Evolutionary conservation across 2,113 vertebrate species (phyloP).

Genomic region (Tragelaphus scriptus): DNA sequence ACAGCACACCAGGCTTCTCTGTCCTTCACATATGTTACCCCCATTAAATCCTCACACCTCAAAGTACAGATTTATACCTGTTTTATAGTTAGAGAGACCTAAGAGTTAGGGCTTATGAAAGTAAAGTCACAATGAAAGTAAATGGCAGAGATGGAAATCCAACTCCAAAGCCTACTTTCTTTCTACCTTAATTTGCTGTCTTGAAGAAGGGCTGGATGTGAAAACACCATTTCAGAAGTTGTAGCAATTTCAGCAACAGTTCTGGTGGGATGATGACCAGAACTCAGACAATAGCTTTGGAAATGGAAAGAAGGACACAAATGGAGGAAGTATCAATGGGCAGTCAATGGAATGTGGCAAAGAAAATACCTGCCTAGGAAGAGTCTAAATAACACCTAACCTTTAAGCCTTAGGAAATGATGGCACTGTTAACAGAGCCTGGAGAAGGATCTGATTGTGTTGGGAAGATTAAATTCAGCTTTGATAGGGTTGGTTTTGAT

Average conservation of each 20-base stretch:
- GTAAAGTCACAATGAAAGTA: not conserved
- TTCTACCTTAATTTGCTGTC: not conserved
- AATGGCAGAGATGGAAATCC: not conserved
- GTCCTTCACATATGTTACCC: not conserved
- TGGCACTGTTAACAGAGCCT: not conserved
- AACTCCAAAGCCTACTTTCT: not conserved
- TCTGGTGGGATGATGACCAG: not conserved
- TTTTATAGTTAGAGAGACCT: not conserved
- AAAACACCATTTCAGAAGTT: not conserved
- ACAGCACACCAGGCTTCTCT: not conserved
- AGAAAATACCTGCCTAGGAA: not conserved
- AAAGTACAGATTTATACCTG: not conserved
- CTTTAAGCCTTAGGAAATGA: not conserved
- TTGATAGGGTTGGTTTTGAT: not conserved
- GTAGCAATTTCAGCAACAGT: not conserved
- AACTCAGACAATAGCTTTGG: not conserved
- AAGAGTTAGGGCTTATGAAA: not conserved
- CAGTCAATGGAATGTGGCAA: not conserved
- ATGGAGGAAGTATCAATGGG: not conserved
- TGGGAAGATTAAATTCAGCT: not conserved
- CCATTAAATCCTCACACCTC: not conserved
- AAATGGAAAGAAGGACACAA: not conserved
- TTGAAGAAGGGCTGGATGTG: not conserved
- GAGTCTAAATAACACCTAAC: not conserved
- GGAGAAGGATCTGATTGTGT: not conserved